Conservation (phyloP, 1,140 invertebrate genomes). For the Mesaphorura yosii region DNA sequence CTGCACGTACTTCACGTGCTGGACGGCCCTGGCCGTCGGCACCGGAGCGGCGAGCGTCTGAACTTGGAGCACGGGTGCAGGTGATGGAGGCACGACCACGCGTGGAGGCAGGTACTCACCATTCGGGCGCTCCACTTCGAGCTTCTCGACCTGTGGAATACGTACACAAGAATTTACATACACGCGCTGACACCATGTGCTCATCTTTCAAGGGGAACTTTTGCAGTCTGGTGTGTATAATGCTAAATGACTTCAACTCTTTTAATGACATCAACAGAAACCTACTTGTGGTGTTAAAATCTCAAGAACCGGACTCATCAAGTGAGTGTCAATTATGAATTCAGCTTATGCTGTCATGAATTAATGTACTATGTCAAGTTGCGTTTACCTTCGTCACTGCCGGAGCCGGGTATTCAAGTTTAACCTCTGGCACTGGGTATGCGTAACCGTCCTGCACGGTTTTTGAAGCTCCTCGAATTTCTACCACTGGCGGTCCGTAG, state of each 20-base stretch:
- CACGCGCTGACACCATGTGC: too few relatives aligned
- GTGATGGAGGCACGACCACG: constrained; percentile 3
- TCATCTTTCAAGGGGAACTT: too few relatives aligned
- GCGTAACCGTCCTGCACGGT: constrained; percentile 1
- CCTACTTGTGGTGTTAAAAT: too few relatives aligned
- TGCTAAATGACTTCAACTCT: too few relatives aligned
- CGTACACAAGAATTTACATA: too few relatives aligned
- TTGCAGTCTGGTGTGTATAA: too few relatives aligned
- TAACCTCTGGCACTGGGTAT: constrained; percentile 1
- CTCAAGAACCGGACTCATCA: too few relatives aligned
- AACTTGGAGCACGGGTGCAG: not conserved
- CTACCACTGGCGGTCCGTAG: not conserved
- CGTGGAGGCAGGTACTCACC: not conserved
- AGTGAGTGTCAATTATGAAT: too few relatives aligned
- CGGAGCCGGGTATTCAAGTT: constrained; percentile 7
- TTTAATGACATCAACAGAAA: too few relatives aligned
- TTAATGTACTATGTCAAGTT: too few relatives aligned
- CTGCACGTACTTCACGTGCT: not conserved
- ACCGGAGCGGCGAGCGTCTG: not conserved
- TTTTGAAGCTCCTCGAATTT: not conserved
- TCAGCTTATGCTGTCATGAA: too few relatives aligned
- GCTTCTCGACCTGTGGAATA: not conserved
- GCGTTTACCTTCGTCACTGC: too few relatives aligned
- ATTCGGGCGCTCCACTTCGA: not conserved
- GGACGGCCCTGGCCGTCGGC: not conserved